Conservation (phyloP, 2,797 vertebrate species). For the Chanos chanos region DNA sequence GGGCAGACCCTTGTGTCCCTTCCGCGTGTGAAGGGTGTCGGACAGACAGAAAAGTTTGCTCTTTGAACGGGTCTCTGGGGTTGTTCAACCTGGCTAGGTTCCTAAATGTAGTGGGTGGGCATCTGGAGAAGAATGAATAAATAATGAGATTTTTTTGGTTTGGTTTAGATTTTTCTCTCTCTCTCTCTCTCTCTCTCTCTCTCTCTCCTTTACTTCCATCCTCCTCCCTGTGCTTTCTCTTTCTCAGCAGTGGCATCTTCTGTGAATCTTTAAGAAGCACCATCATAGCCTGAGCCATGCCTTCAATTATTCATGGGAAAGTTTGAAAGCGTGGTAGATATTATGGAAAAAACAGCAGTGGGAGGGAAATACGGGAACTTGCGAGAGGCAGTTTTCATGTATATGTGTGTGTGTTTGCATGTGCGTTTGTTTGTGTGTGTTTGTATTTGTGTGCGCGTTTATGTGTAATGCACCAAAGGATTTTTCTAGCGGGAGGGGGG, state of each 20-base stretch:
- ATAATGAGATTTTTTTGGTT: conserved; percentile 36
- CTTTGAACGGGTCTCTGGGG: neutral
- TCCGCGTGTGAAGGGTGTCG: too few relatives aligned
- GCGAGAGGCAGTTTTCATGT: neutral
- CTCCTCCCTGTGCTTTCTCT: conserved; percentile 19
- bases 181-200: conserved; percentile 1
- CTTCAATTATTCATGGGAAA: conserved; percentile 63
- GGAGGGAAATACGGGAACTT: neutral
- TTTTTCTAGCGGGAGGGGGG: too few relatives aligned
- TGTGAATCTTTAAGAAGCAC: conserved; percentile 52
- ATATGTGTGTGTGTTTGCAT: neutral
- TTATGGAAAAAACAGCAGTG: too few relatives aligned
- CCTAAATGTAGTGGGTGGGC: conserved; percentile 35
- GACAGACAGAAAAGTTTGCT: too few relatives aligned
- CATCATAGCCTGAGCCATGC: conserved; percentile 50
- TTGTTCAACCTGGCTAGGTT: neutral
- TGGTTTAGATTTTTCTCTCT: conserved; percentile 24
- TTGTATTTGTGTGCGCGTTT: too few relatives aligned
- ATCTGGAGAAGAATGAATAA: conserved; percentile 39
- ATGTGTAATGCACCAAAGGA: neutral
- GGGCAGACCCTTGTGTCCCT: too few relatives aligned
- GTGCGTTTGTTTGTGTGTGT: neutral
- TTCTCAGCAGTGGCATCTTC: conserved; percentile 38
- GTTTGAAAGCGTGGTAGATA: conserved; percentile 52
- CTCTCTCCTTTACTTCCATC: neutral